A percentile compares a stretch with the other conserved stretches of the same genome.
phyloP scores from a whole-genome alignment of 2,113 vertebrate genomes.

The Eleginops maclovinus region DNA sequence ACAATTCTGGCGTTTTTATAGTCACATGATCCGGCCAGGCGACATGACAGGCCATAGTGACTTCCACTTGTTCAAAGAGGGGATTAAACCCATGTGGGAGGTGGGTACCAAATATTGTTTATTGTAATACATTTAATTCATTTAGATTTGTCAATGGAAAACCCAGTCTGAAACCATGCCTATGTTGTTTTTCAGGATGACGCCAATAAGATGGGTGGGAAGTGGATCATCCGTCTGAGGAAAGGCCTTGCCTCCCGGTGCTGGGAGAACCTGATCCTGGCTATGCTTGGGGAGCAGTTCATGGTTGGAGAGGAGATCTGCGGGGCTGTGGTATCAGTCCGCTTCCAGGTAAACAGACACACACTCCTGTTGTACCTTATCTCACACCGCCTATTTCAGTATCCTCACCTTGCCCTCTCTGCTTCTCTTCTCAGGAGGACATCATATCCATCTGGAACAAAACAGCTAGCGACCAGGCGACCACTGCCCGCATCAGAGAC shows the following conservation, averaged over 20 bases:
- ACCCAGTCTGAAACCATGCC: background rate
- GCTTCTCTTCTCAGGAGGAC: constrained; percentile 81
- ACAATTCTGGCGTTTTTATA: constrained; percentile 90
- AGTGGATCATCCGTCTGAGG: constrained; percentile 88
- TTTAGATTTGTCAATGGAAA: background rate
- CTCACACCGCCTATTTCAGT: background rate
- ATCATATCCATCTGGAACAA: constrained; percentile 91
- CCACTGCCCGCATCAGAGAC: constrained; percentile 87
- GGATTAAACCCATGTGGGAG: constrained; percentile 91
- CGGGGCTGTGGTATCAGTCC: constrained; percentile 87
- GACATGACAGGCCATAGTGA: constrained; percentile 88
- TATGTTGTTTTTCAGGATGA: constrained; percentile 78
- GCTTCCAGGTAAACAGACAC: constrained; percentile 82
- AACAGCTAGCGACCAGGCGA: constrained; percentile 86
- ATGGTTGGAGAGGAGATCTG: constrained; percentile 91
- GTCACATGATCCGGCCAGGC: constrained; percentile 88
- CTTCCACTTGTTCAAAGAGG: constrained; percentile 89
- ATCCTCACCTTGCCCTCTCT: constrained; percentile 45
- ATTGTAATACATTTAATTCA: background rate
- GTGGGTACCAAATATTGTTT: constrained; percentile 54
- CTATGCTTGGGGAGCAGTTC: constrained; percentile 89
- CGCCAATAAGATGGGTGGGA: constrained; percentile 88
- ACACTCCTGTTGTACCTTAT: background rate
- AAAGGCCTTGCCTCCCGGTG: constrained; percentile 88
- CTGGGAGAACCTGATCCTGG: constrained; percentile 90